Conservation (phyloP, 2,797 vertebrate genomes). For the Etheostoma perlongum region DNA sequence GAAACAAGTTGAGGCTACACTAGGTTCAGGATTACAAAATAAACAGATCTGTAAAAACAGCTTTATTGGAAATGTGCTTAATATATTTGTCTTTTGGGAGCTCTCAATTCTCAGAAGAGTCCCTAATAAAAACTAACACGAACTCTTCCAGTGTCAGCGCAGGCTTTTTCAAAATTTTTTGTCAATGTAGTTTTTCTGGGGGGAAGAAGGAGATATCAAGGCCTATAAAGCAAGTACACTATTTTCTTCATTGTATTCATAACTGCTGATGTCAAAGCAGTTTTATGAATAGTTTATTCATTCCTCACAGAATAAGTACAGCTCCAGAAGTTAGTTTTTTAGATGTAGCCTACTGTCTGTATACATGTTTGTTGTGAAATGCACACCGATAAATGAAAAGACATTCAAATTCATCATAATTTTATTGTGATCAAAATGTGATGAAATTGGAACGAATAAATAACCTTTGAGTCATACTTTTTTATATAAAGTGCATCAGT, state of each 20-base stretch:
- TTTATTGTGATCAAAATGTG: conserved; percentile 75
- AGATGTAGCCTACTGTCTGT: neutral
- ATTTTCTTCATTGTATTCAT: conserved; percentile 19
- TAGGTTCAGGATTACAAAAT: conserved; percentile 30
- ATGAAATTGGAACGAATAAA: conserved; percentile 75
- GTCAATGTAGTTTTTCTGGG: neutral
- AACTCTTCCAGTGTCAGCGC: conserved; percentile 3
- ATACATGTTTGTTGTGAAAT: neutral
- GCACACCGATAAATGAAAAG: neutral
- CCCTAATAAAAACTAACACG: conserved; percentile 18
- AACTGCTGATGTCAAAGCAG: conserved; percentile 1
- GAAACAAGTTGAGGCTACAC: conserved; percentile 3
- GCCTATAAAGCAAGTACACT: neutral
- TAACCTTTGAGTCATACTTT: conserved; percentile 65
- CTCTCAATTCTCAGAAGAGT: neutral
- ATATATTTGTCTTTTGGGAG: conserved; percentile 17
- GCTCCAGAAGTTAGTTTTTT: neutral
- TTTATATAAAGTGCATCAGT: conserved; percentile 84
- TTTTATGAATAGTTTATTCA: conserved; percentile 21
- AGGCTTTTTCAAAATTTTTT: neutral
- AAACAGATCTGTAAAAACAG: conserved; percentile 20
- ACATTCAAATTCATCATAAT: conserved; percentile 42
- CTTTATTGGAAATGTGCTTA: conserved; percentile 28
- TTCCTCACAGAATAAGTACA: conserved; percentile 9
- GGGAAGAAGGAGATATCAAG: neutral